phyloP scores from a whole-genome alignment of 2,888 invertebrate species.

The Seira sanloemensis region DNA sequence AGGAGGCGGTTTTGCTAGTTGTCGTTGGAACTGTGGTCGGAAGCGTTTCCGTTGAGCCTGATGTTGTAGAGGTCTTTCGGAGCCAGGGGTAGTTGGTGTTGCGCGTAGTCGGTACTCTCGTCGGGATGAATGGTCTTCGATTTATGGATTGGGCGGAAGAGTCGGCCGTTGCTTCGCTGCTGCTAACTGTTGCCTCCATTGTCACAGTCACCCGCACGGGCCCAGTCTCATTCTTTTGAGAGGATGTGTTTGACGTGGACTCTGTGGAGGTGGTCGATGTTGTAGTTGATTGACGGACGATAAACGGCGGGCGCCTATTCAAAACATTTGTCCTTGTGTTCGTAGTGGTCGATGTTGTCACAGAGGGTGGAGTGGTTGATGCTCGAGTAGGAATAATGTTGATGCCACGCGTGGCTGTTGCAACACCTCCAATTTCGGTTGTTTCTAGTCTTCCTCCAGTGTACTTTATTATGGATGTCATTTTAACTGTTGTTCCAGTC shows the following conservation, averaged over 20 bases:
- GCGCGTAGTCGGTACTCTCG: conserved; percentile 54
- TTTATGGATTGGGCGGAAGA: conserved; percentile 25
- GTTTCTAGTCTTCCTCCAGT: conserved; percentile 69
- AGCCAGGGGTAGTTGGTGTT: conserved; percentile 68
- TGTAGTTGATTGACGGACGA: conserved; percentile 33
- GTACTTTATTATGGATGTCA: conserved; percentile 69
- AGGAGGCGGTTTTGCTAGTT: conserved; percentile 15
- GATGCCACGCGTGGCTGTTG: conserved; percentile 24
- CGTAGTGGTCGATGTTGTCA: conserved; percentile 13
- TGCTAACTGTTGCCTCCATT: conserved; percentile 56
- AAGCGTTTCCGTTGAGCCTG: conserved; percentile 26
- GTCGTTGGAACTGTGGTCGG: conserved; percentile 48
- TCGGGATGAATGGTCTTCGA: conserved; percentile 71
- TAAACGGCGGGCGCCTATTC: conserved; percentile 46
- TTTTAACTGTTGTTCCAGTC: conserved; percentile 28
- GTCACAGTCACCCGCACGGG: conserved; percentile 51
- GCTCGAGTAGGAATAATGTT: conserved; percentile 54
- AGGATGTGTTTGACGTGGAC: neutral
- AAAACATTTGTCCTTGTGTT: conserved; percentile 13
- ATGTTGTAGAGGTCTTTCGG: conserved; percentile 57
- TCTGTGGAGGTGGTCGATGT: conserved; percentile 28
- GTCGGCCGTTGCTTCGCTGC: conserved; percentile 21
- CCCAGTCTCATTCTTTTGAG: conserved; percentile 15
- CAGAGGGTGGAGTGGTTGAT: conserved; percentile 14
- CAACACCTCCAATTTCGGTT: conserved; percentile 41